Evolutionary conservation across 1,140 invertebrate genomes (phyloP).

Genomic region (Pseudomyrmex concolor): DNA sequence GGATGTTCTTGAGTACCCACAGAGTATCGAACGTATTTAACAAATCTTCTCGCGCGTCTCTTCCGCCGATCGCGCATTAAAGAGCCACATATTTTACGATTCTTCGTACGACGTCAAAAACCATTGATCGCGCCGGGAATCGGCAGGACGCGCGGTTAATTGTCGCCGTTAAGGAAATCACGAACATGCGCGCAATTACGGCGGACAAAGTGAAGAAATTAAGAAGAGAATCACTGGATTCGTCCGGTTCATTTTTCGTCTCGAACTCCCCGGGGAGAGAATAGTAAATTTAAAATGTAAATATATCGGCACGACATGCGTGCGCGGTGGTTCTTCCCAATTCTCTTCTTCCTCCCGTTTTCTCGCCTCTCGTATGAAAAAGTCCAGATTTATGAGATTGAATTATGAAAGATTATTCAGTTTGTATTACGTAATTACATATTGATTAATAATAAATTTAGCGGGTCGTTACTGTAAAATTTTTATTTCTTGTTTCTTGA

Average conservation of each 20-base stretch:
- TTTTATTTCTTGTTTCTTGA: background rate
- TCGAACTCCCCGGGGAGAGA: slow-evolving; percentile 44
- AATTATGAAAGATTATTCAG: background rate
- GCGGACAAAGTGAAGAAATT: too few species aligned
- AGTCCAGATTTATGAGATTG: slow-evolving; percentile 19
- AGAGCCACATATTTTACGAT: too few species aligned
- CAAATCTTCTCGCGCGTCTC: too few species aligned
- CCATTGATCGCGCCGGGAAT: too few species aligned
- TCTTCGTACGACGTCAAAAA: too few species aligned
- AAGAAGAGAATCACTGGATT: background rate
- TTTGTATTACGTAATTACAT: background rate
- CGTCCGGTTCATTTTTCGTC: slow-evolving; percentile 63
- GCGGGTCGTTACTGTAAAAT: background rate
- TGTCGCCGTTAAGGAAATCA: too few species aligned
- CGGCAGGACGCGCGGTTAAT: too few species aligned
- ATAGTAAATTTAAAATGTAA: slow-evolving; percentile 74
- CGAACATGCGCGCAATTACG: too few species aligned
- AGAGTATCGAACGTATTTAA: too few species aligned
- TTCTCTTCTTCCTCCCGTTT: slow-evolving; percentile 52
- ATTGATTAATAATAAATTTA: background rate
- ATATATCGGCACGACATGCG: slow-evolving; percentile 39
- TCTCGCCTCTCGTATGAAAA: slow-evolving; percentile 17
- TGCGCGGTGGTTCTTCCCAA: slow-evolving; percentile 58
- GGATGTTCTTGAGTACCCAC: too few species aligned
- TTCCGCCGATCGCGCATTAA: too few species aligned